Conservation (phyloP, 2,797 vertebrate genomes). For the Perodicticus potto region DNA sequence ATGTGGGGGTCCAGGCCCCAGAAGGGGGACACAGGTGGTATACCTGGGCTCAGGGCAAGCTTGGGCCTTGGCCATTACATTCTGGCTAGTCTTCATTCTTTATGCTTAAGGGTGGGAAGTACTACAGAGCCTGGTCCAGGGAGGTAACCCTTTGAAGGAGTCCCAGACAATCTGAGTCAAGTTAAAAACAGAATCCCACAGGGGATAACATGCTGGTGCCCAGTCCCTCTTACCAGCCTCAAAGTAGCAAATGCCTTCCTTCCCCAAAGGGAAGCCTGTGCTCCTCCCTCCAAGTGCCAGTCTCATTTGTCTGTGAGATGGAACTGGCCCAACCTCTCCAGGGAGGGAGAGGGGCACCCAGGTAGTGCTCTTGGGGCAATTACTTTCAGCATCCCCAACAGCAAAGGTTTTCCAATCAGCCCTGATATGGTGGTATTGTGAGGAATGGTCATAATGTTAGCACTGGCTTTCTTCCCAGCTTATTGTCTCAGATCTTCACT, state of each 20-base stretch:
- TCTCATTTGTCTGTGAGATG: not conserved
- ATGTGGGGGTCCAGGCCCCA: not conserved
- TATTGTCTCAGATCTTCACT: slow-evolving; percentile 43
- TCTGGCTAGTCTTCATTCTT: not conserved
- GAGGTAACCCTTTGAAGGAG: not conserved
- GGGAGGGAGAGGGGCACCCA: slow-evolving; percentile 56
- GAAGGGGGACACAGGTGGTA: not conserved
- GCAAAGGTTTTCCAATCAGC: slow-evolving; percentile 83
- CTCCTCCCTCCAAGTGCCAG: not conserved
- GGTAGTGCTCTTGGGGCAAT: slow-evolving; percentile 66
- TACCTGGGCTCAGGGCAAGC: not conserved
- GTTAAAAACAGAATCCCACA: not conserved
- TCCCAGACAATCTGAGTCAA: not conserved
- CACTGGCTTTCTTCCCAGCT: slow-evolving; percentile 48
- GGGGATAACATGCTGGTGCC: not conserved
- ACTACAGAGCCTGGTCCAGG: not conserved
- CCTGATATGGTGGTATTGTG: slow-evolving; percentile 59
- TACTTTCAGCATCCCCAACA: slow-evolving; percentile 81
- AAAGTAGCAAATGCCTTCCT: not conserved
- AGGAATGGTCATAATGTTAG: slow-evolving; percentile 79
- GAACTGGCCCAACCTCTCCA: slow-evolving; percentile 44
- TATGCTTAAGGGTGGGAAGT: slow-evolving; percentile 59
- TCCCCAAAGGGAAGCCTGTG: not conserved
- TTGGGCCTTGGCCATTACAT: not conserved
- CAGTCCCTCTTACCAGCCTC: not conserved